Evolutionary conservation across 1,140 invertebrate species (phyloP), one percentile per base, ranked within the genome.

Genomic region (Pseudomyrmex cubaensis): DNA sequence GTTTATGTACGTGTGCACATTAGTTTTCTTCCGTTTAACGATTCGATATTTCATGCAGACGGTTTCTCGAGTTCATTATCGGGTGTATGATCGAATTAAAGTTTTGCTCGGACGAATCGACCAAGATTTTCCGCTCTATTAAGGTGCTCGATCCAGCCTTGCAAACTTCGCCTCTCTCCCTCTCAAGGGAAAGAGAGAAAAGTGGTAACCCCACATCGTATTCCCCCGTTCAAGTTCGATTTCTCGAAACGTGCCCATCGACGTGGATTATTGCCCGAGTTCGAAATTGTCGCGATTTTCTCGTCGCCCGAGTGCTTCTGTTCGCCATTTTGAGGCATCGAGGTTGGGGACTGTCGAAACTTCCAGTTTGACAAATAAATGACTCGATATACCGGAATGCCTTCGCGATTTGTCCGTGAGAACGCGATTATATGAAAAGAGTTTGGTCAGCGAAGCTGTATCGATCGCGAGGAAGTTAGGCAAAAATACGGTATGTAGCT

Each of bases 51-150:
- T 61, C 44, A 59, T 25, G 15, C 67, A 52, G 50, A 7, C 22
- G 44, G n/a, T n/a, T 35, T 10, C 46, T 61, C 20, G 48, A 72
- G 22, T 72, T 61, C 72, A 75, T 56, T 48, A 12, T 56, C 56
- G 13, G 59, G 50, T 35, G 52, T 35, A 35, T 63, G 76, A 86
- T 86, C 73, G 82, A 86, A 84, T 86, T 86, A 86, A 84, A 86
- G 67, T 86, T 84, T 66, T 69, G 44, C 73, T 64, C 50, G 25
- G 82, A 75, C 44, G 22, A 46, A 76, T 54, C 74, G 48, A 54
- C 52, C 52, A 78, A 73, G 74, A 86, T 86, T 86, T 86, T 86
- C 82, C 67, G 83, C 82, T 77, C 85, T 84, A 86, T 86, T 86
- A 86, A 84, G 15, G 17, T 20, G 52, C 50, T 13, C 82, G 52